Conservation (phyloP, 2,113 vertebrate species). For the Steatornis caripensis region DNA sequence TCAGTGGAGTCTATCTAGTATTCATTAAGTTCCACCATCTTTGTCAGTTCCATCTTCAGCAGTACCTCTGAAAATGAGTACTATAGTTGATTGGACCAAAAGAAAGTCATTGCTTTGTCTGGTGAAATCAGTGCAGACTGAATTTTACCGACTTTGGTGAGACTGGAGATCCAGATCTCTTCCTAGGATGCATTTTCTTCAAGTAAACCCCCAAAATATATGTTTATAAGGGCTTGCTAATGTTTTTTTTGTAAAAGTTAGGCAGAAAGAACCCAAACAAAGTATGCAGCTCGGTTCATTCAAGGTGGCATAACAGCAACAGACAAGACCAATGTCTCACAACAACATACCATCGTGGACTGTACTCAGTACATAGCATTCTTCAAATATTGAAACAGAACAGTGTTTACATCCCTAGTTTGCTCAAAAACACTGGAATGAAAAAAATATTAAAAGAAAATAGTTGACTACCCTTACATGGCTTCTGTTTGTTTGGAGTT, state of each 20-base stretch:
- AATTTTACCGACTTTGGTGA: background rate
- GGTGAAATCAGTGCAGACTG: background rate
- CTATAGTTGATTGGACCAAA: background rate
- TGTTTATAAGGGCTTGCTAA: background rate
- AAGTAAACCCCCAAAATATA: background rate
- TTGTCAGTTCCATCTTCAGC: background rate
- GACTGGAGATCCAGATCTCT: background rate
- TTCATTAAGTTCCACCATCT: background rate
- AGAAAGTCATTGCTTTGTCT: background rate
- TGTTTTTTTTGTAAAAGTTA: background rate
- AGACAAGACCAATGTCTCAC: background rate
- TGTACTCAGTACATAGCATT: background rate
- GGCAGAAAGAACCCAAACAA: background rate
- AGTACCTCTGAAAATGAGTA: background rate
- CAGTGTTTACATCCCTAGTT: background rate
- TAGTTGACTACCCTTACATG: background rate
- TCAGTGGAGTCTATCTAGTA: background rate
- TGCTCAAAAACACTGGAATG: constrained; percentile 32
- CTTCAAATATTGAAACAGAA: constrained; percentile 44
- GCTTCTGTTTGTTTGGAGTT: background rate
- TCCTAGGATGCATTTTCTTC: background rate
- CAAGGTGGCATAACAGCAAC: background rate
- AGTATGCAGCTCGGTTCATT: background rate
- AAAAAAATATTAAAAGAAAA: constrained; percentile 19
- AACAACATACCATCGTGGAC: background rate